phyloP scores from a whole-genome alignment of 2,797 vertebrate species.

The Tiaroga cobitis region DNA sequence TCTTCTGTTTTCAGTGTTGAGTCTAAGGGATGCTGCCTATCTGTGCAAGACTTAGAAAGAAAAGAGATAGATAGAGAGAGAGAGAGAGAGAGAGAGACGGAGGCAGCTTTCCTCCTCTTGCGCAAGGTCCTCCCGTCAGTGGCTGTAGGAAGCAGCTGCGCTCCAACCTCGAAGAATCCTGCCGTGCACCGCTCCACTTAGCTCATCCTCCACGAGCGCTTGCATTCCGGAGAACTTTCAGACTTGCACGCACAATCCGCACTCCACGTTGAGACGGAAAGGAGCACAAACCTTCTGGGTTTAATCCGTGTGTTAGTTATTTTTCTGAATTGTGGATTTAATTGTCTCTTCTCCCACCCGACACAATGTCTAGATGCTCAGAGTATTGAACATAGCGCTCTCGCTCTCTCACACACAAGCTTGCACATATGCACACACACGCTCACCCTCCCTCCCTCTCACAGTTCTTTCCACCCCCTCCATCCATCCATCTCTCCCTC shows the following conservation, averaged over 20 bases:
- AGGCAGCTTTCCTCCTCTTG: conserved; percentile 45
- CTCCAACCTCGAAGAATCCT: conserved; percentile 60
- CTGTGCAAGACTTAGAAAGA: conserved; percentile 26
- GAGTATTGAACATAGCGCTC: conserved; percentile 67
- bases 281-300: conserved; percentile 27
- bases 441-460: conserved; percentile 47
- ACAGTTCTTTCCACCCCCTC: conserved; percentile 53
- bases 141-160: conserved; percentile 48
- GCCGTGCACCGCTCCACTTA: conserved; percentile 43
- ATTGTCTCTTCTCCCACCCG: conserved; percentile 56
- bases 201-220: conserved; percentile 48
- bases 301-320: conserved; percentile 56
- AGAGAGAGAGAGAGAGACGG: conserved; percentile 23
- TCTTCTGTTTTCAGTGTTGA: neutral
- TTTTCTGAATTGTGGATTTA: conserved; percentile 61
- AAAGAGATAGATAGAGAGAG: conserved; percentile 38
- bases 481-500: conserved; percentile 43
- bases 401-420: neutral
- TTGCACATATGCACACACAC: conserved; percentile 39
- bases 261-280: neutral
- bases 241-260: conserved; percentile 12
- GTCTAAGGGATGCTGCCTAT: conserved; percentile 29
- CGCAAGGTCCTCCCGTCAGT: conserved; percentile 47
- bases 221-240: conserved; percentile 73
- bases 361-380: conserved; percentile 72